Base-by-base conservation (phyloP, 1,140 invertebrate genomes). In the Globodera ellingtonae region DNA sequence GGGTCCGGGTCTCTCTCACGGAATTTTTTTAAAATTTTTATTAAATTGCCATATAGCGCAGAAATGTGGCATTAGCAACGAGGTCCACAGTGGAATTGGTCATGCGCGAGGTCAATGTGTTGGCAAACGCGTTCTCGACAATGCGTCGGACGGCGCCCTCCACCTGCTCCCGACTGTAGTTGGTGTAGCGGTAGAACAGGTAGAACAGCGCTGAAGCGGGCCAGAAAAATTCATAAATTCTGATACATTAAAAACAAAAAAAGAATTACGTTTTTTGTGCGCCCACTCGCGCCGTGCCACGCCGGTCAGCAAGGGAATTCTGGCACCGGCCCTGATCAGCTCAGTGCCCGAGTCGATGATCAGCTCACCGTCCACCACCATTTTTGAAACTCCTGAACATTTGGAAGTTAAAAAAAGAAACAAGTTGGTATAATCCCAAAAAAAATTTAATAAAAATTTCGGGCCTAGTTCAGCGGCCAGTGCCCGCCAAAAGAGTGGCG, bases 291-390 rank as follows among this genome's bases (percentile, higher is more conserved):
- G 72, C 6, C 78, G 73, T 6, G 87, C 87, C 46, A 89, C 87
- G 13, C 87, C 87, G n/a, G 87, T 89, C 52, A 89, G 69, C 7
- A 89, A 73, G 9, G 87, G 87, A 35, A 89, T 74, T 15, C 82
- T 76, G 15, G 87, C 88, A 70, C 87, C 79, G 35, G 86, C 81
- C 9, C 59, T 48, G 24, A 86, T 81, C 18, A 89, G 80, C 4
- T 86, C 79, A 7, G 70, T 65, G 7, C 86, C 87, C 9, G 84
- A 81, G 18, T 81, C 77, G 48, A 84, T 72, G 67, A 89, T 82
- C 21, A 89, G 78, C 56, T 89, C 87, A 47, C 79, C 80, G 75
- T 89, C 87, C 6, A 89, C 88, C 8, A 89, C 80, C 84, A 89
- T 87, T 35, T 35, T 35, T 35, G 35, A 35, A 35, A 35, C 35